Evolutionary conservation across 1,140 invertebrate genomes (phyloP).

Genomic region (Phymorhynchus buccinoides): DNA sequence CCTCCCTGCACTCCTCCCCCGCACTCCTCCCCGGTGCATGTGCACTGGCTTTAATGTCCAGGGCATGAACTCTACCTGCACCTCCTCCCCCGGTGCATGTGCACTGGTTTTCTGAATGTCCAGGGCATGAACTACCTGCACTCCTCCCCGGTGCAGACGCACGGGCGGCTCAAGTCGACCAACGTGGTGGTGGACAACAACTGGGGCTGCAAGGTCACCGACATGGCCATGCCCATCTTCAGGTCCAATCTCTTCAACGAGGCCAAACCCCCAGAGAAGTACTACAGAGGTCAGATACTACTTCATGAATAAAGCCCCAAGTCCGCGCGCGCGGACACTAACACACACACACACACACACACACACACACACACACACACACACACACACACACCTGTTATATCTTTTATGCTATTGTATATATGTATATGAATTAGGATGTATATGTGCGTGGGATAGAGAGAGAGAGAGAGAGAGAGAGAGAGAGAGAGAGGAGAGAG

Average conservation of each 20-base stretch:
- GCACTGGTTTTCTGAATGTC: no score
- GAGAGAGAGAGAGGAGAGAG: no score
- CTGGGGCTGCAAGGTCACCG: conserved; percentile 58
- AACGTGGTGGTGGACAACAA: conserved; percentile 56
- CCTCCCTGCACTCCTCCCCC: no score
- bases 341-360: neutral
- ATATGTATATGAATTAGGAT: no score
- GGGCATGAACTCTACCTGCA: no score
- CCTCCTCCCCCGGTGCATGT: no score
- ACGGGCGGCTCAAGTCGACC: conserved; percentile 55
- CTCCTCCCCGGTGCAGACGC: conserved; percentile 43
- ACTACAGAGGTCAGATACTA: neutral
- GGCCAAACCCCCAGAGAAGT: neutral
- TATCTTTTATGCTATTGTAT: no score
- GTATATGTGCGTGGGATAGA: no score
- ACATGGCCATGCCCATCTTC: conserved; percentile 51
- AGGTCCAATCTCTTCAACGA: conserved; percentile 39
- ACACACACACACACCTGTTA: neutral
- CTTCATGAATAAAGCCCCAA: neutral
- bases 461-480: no score
- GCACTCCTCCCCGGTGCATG: no score
- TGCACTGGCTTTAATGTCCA: no score
- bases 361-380: neutral
- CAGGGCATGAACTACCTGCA: conserved; percentile 60
- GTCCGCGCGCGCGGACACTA: neutral